These are phyloP conservation scores for Pangasius larnaudii DNA, from an alignment of 2,797 vertebrate genomes.

Conservation along the genomic window DNA sequence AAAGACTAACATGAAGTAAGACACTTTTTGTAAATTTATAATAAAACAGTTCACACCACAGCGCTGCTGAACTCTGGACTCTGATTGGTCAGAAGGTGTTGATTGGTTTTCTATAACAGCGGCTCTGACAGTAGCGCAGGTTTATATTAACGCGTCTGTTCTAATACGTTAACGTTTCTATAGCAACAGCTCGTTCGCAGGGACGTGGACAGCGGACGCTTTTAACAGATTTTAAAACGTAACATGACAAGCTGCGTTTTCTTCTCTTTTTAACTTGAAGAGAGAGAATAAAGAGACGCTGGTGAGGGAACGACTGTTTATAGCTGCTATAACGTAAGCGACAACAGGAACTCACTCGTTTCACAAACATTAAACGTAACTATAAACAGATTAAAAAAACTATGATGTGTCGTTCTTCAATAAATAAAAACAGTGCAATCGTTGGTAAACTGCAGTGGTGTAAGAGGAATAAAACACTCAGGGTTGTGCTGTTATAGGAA, in stretches of 20 bases:
- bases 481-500: neutral
- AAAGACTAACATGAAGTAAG: neutral
- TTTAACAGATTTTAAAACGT: no score
- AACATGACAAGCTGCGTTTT: neutral
- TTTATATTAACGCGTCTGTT: neutral
- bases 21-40: neutral
- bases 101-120: neutral
- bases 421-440: neutral
- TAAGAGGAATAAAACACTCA: neutral
- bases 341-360: neutral
- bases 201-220: neutral
- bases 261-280: no score
- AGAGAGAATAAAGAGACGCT: no score
- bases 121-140: neutral
- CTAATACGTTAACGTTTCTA: neutral
- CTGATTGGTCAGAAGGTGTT: neutral
- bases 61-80: neutral
- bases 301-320: neutral
- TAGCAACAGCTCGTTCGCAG: neutral
- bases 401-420: neutral
- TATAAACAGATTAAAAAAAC: neutral
- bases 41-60: neutral
- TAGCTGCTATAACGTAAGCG: neutral
- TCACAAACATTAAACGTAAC: neutral
- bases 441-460: neutral